Evolutionary conservation across 2,888 invertebrate species (phyloP), one percentile per base, ranked within the genome.

Genomic region (Oxystoma pomonae): DNA sequence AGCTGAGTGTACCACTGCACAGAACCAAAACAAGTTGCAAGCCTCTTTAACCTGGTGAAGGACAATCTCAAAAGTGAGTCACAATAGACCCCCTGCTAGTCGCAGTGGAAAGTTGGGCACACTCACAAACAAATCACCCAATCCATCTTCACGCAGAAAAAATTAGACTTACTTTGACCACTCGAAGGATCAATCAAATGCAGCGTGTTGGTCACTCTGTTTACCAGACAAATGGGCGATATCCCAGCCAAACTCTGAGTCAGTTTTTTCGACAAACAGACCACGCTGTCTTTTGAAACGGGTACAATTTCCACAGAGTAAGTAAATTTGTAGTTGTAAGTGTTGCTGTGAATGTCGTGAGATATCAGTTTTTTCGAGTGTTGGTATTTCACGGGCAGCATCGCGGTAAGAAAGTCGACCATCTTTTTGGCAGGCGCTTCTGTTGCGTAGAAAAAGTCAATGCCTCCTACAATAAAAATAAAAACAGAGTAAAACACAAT

Each of bases 331-430:
- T 97, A 98, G 80, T 98, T 98, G 81, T 92, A 98, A 16, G 90
- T 86, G 77, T 99, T 99, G 78, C 94, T 98, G 80, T 96, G 96
- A 62, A 95, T 92, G 80, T 99, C 99, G 75, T 98, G 98, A 0
- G 98, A 97, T 72, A 98, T 91, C 52, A 98, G 83, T 75, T 96
- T 96, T 80, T 98, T 97, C 0, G 98, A 96, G 75, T 92, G 91
- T 70, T 91, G 89, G 74, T 89, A 89, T 75, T 92, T 90, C 73
- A 92, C 90, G 0, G 99, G 99, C 61, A 98, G 85, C 70, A 96
- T 90, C 2, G 92, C 86, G 65, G 85, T 84, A 9, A 99, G 82
- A 76, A 99, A 99, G 74, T 98, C 97, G 0, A 97, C 90, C 89
- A 99, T 88, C 84, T 97, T 98, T 20, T 95, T 87, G 0, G 98